phyloP scores from a whole-genome alignment of 2,113 vertebrate species.

The Mormyrus iriodes region DNA sequence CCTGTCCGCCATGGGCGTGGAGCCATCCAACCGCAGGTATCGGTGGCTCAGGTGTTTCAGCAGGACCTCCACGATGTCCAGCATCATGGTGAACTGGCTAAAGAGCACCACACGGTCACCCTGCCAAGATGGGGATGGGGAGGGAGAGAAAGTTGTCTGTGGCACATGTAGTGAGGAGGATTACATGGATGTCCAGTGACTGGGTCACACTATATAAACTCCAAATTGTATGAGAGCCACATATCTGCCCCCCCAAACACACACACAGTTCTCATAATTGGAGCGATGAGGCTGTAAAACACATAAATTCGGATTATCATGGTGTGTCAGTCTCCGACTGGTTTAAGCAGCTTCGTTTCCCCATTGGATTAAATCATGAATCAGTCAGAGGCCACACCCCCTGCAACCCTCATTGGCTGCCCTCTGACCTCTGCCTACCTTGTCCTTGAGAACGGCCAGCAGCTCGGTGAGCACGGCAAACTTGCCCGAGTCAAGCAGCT shows the following conservation, averaged over 20 bases:
- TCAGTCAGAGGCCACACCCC: neutral
- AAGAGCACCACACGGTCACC: slow-evolving; percentile 90
- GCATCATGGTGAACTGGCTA: slow-evolving; percentile 96
- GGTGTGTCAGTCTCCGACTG: neutral
- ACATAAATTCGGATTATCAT: neutral
- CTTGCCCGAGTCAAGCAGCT: slow-evolving; percentile 90
- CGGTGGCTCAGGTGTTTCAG: slow-evolving; percentile 75
- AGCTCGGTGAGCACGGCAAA: slow-evolving; percentile 70
- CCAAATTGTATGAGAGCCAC: neutral
- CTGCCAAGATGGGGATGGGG: slow-evolving; percentile 49
- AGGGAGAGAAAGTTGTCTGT: neutral
- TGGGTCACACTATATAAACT: neutral
- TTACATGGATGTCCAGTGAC: neutral
- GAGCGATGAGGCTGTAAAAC: neutral
- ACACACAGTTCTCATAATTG: neutral
- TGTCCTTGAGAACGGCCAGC: slow-evolving; percentile 73
- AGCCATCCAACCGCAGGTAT: slow-evolving; percentile 86
- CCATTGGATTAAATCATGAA: neutral
- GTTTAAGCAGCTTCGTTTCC: neutral
- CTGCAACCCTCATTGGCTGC: neutral
- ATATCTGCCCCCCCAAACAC: neutral
- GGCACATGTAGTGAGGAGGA: neutral
- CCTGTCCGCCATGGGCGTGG: slow-evolving; percentile 88
- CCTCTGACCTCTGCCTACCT: slow-evolving; percentile 54
- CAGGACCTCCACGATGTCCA: slow-evolving; percentile 90